These are phyloP conservation scores for Pelecanus crispus DNA, from an alignment of 2,113 vertebrate genomes.

Conservation along the genomic window DNA sequence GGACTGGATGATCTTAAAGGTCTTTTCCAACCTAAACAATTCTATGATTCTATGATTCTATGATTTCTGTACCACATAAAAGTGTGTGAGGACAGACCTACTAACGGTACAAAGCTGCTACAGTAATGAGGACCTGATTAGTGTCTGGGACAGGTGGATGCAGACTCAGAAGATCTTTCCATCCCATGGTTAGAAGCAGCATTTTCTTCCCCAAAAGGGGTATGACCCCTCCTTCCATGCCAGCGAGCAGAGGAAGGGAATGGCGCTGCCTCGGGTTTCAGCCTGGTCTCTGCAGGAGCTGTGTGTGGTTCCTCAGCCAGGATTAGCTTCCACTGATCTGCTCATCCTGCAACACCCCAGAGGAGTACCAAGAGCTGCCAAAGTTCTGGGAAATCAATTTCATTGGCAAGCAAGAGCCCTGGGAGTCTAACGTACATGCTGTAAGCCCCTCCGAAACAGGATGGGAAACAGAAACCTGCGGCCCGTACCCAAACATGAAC, in stretches of 20 bases:
- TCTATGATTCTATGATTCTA: too few relatives aligned
- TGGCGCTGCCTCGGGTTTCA: neutral
- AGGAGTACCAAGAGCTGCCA: conserved; percentile 29
- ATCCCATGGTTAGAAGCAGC: neutral
- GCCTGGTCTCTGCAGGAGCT: neutral
- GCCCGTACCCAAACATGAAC: neutral
- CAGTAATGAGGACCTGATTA: neutral
- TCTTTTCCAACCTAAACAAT: too few relatives aligned
- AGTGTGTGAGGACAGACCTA: neutral
- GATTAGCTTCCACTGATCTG: conserved; percentile 10
- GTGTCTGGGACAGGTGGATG: neutral
- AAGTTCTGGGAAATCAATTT: conserved; percentile 58
- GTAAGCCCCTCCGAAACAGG: conserved; percentile 4
- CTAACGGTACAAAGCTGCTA: accelerated
- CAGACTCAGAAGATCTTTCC: neutral
- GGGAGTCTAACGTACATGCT: neutral
- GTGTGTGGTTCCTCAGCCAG: neutral
- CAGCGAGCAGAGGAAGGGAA: neutral
- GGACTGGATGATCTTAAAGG: too few relatives aligned
- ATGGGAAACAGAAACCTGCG: conserved; percentile 40
- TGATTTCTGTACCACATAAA: too few relatives aligned
- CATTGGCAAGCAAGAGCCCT: conserved; percentile 32
- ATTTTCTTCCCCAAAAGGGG: neutral
- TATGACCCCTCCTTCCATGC: neutral
- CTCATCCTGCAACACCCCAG: neutral